Evolutionary conservation across 1,140 invertebrate species (phyloP), one percentile per base, ranked within the genome.

Genomic region (Drosophila lacteicornis): DNA sequence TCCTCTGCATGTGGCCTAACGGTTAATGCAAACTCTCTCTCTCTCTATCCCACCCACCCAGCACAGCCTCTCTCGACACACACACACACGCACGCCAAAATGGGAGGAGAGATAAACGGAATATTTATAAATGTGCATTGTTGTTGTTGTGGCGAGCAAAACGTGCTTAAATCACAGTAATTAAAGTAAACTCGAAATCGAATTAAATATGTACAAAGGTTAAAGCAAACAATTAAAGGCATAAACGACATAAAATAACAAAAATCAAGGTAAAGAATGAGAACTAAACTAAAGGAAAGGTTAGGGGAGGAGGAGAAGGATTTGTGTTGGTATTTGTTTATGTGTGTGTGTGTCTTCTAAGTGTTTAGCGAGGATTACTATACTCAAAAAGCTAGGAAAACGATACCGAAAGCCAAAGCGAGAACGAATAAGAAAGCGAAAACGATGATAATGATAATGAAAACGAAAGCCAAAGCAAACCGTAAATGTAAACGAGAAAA

Each of bases 141-240:
- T 74, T 60, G 55, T 74, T 60, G 53, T 74, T 74, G 68, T 74
- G 70, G 46, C 46, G 55, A 50, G 56, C 68, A 43, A 74, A 73
- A 73, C 68, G 40, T 71, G 76, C 76, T 79, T 63, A 79, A 77
- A 79, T 79, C 68, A 56, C 53, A 73, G 43, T 19, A 79, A 58
- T 43, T 73, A 80, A 63, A 62, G 36, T 79, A 73, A 79, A 63
- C 67, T 55, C 45, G 30, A 78, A 79, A 79, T 79, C 51, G 75
- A 79, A 58, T 65, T 79, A 79, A 79, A 79, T 65, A 62, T 79
- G 76, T 79, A 79, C 76, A 79, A 79, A 79, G 68, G 42, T 57
- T 79, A 79, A 56, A 56, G 22, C 33, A 40, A 79, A 73, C 55
- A 17, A 51, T 74, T 59, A 60, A 78, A 70, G n/a, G 36, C 47